A percentile compares a stretch with the other conserved stretches of the same genome.
Conservation (phyloP, 2,888 invertebrate species). For the Stenoptilia bipunctidactyla region DNA sequence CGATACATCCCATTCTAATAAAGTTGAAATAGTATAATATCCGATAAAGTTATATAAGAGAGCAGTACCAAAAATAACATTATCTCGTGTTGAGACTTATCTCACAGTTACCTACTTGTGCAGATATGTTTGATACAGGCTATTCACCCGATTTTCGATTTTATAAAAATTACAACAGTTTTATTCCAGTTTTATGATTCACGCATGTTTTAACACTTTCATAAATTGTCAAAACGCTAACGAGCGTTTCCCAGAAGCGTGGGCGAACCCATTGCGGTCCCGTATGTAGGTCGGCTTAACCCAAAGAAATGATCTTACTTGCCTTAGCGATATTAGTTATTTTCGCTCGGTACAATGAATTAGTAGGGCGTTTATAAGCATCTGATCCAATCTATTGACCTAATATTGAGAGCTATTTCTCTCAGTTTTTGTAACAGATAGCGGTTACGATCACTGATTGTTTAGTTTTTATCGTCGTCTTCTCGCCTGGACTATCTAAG, state of each 20-base stretch:
- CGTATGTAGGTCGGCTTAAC: conserved; percentile 40
- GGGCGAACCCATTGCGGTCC: conserved; percentile 26
- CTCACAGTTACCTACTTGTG: too few species aligned
- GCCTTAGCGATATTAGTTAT: conserved; percentile 18
- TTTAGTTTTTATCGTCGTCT: too few species aligned
- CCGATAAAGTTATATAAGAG: too few species aligned
- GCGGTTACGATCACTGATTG: too few species aligned
- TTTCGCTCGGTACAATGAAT: conserved; percentile 21
- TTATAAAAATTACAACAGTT: conserved; percentile 2
- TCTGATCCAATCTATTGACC: not conserved
- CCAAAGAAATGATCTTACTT: conserved; percentile 24
- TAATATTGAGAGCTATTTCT: not conserved
- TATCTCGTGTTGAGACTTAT: too few species aligned
- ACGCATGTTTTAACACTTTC: conserved; percentile 29
- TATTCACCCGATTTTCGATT: not conserved
- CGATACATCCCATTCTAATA: too few species aligned
- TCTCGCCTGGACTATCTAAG: too few species aligned
- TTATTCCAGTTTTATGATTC: conserved; percentile 18
- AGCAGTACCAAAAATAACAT: too few species aligned
- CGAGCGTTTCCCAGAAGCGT: conserved; percentile 51
- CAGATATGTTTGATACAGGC: too few species aligned
- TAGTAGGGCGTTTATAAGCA: conserved; percentile 15
- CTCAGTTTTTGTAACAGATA: too few species aligned
- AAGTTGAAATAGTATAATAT: too few species aligned
- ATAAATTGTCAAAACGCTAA: conserved; percentile 45